phyloP scores from a whole-genome alignment of 2,888 invertebrate genomes.

The Aphidoletes aphidimyza region DNA sequence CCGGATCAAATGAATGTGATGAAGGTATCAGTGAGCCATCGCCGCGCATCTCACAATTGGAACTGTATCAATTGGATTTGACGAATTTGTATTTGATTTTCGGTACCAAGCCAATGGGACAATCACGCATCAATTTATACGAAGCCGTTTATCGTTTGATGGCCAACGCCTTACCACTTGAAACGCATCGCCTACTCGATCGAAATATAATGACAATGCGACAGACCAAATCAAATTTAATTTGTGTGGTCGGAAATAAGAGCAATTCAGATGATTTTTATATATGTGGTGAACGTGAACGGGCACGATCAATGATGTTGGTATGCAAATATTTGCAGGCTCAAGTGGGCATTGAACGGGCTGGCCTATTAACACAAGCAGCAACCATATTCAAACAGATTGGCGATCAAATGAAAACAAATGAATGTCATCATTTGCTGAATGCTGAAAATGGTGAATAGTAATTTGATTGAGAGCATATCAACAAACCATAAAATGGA shows the following conservation, averaged over 20 bases:
- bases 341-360: constrained; percentile 86
- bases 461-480: too few relatives aligned
- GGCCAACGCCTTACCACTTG: constrained; percentile 93
- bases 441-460: constrained; percentile 63
- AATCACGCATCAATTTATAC: constrained; percentile 88
- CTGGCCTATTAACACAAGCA: constrained; percentile 91
- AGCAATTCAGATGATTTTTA: constrained; percentile 68
- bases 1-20: background rate
- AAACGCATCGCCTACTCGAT: constrained; percentile 88
- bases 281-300: constrained; percentile 82
- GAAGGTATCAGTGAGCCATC: constrained; percentile 22
- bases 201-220: constrained; percentile 81
- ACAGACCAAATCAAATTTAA: constrained; percentile 77
- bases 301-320: constrained; percentile 89
- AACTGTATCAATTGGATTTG: constrained; percentile 34
- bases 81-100: constrained; percentile 12
- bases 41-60: background rate
- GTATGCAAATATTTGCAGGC: constrained; percentile 90
- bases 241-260: constrained; percentile 81
- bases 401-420: constrained; percentile 86
- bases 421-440: constrained; percentile 88
- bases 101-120: constrained; percentile 68
- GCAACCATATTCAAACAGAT: constrained; percentile 89
- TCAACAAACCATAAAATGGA: too few relatives aligned
- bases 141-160: constrained; percentile 92